phyloP scores from a whole-genome alignment of 2,797 vertebrate genomes.

The Malurus splendens region DNA sequence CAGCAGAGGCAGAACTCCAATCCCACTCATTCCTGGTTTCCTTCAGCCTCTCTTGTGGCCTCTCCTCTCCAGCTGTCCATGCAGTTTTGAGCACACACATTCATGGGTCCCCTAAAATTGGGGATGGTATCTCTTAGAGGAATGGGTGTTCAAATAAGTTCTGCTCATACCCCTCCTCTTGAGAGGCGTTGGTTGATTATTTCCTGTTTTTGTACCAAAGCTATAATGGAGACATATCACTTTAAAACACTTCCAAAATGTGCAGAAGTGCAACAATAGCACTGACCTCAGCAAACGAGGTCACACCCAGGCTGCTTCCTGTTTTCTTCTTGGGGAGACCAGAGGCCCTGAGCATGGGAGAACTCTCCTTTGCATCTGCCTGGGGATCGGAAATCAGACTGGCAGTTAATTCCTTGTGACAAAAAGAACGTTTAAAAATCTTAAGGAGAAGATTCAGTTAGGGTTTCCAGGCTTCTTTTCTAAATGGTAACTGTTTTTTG shows the following conservation, averaged over 20 bases:
- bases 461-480: neutral
- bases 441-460: neutral
- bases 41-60: neutral
- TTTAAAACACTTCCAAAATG: slow-evolving; percentile 64
- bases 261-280: slow-evolving; percentile 64
- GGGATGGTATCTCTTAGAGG: neutral
- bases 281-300: slow-evolving; percentile 58
- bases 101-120: neutral
- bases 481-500: neutral
- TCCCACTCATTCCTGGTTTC: accelerated
- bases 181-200: slow-evolving; percentile 63
- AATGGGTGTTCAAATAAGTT: neutral
- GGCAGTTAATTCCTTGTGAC: neutral
- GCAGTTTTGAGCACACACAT: neutral
- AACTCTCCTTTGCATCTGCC: neutral
- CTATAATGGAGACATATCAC: slow-evolving; percentile 48
- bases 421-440: neutral
- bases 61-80: neutral
- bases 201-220: slow-evolving; percentile 70
- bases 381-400: neutral
- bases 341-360: neutral
- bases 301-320: slow-evolving; percentile 69
- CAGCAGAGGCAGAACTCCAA: accelerated
- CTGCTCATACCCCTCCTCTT: slow-evolving; percentile 41
- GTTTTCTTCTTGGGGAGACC: slow-evolving; percentile 59